phyloP scores from a whole-genome alignment of 2,113 vertebrate genomes.

The Uria lomvia region DNA sequence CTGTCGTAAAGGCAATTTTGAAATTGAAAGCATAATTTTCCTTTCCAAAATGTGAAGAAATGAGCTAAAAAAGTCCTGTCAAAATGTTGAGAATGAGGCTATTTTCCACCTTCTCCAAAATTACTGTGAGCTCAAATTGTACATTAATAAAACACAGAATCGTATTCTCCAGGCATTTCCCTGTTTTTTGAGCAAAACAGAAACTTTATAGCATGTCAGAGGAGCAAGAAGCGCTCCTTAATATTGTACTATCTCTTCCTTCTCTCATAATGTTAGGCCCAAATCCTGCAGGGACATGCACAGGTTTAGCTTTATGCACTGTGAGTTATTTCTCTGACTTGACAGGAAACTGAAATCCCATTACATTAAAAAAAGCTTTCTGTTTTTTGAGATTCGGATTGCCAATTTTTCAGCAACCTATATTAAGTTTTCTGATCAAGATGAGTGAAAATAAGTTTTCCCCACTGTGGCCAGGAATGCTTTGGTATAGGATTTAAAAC shows the following conservation, averaged over 20 bases:
- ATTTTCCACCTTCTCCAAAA: not conserved
- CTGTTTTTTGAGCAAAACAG: not conserved
- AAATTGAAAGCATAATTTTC: conserved; percentile 27
- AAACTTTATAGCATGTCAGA: not conserved
- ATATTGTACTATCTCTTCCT: not conserved
- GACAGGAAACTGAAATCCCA: not conserved
- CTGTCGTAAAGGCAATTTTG: not conserved
- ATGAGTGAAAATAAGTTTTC: not conserved
- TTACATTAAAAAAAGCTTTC: not conserved
- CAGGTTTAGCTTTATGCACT: not conserved
- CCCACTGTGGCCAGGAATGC: not conserved
- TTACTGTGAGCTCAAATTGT: not conserved
- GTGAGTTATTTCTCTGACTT: not conserved
- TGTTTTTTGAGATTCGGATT: not conserved
- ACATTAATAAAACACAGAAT: conserved; percentile 3
- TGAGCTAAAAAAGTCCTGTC: not conserved
- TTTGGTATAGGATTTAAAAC: not conserved
- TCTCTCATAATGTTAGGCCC: not conserved
- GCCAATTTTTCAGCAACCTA: not conserved
- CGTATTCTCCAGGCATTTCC: not conserved
- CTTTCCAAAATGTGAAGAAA: conserved; percentile 15
- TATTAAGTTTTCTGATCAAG: not conserved
- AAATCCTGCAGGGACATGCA: not conserved
- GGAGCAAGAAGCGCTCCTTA: not conserved
- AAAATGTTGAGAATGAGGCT: conserved; percentile 15